Evolutionary conservation across 2,797 vertebrate genomes (phyloP).

Genomic region (Hafferia zeledoni): DNA sequence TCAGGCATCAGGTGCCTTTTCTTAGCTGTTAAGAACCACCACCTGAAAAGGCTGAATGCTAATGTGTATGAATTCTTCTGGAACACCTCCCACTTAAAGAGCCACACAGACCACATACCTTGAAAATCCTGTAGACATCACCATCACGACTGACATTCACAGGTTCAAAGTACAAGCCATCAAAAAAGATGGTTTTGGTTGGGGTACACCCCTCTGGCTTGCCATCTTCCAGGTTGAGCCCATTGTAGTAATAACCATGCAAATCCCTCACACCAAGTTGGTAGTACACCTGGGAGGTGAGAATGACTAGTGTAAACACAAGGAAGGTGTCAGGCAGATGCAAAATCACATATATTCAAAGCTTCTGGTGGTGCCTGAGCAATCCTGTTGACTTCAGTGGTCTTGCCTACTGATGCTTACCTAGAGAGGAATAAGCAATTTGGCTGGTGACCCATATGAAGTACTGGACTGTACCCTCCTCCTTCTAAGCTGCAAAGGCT

Average conservation of each 20-base stretch:
- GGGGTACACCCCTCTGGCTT: conserved; percentile 16
- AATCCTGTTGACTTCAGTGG: not conserved
- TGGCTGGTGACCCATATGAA: not conserved
- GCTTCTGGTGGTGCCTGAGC: not conserved
- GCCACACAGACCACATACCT: conserved; percentile 28
- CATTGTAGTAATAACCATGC: conserved; percentile 62
- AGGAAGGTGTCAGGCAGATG: not conserved
- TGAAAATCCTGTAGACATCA: conserved; percentile 61
- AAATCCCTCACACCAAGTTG: not conserved
- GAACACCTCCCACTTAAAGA: not conserved
- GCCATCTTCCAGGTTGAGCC: conserved; percentile 62
- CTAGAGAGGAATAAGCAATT: not conserved
- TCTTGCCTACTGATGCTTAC: not conserved
- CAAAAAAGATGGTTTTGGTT: conserved; percentile 54
- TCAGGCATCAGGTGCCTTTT: not conserved
- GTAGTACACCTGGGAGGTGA: conserved; percentile 62
- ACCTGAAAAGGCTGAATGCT: not conserved
- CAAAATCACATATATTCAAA: not conserved
- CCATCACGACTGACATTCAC: conserved; percentile 60
- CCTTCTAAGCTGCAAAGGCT: not conserved
- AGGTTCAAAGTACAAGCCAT: conserved; percentile 72
- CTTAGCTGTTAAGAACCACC: not conserved
- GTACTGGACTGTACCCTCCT: not conserved
- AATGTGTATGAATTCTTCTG: not conserved
- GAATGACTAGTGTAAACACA: not conserved